A percentile compares a stretch with the other conserved stretches of the same genome.
These are phyloP conservation scores for Mactra quadrangularis DNA, from an alignment of 1,140 invertebrate species.

Conservation along the genomic window DNA sequence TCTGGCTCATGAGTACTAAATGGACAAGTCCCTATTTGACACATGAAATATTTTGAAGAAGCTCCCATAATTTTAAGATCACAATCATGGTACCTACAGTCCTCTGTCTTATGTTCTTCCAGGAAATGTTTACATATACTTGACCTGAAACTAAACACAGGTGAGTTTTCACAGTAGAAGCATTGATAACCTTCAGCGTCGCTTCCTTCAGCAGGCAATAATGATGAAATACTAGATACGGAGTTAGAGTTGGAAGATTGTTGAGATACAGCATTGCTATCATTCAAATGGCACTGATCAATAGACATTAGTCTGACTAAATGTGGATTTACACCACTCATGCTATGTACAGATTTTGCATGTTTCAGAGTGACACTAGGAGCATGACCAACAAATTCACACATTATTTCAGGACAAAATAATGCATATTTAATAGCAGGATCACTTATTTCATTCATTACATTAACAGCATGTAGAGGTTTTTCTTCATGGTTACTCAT, in stretches of 20 bases:
- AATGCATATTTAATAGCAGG: conserved; percentile 48
- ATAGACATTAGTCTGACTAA: conserved; percentile 12
- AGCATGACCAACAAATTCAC: conserved; percentile 29
- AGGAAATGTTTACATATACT: conserved; percentile 64
- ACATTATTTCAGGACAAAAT: conserved; percentile 65
- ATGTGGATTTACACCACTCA: conserved; percentile 30
- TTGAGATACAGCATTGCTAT: neutral
- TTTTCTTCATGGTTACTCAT: conserved; percentile 50
- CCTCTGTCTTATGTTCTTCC: conserved; percentile 60
- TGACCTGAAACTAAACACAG: conserved; percentile 16
- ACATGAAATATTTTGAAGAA: conserved; percentile 64
- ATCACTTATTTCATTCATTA: conserved; percentile 59
- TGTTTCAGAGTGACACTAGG: conserved; percentile 63
- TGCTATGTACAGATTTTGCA: conserved; percentile 62
- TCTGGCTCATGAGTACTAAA: conserved; percentile 61
- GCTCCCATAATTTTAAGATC: conserved; percentile 56
- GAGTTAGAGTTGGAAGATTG: too few relatives aligned
- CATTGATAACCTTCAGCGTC: conserved; percentile 56
- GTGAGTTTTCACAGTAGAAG: conserved; percentile 60
- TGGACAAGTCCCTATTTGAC: conserved; percentile 53
- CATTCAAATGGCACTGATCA: too few relatives aligned
- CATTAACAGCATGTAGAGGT: conserved; percentile 62
- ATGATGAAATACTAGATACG: too few relatives aligned
- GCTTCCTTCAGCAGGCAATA: neutral
- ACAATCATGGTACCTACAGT: conserved; percentile 65